These are phyloP conservation scores for Sitta carolinensis DNA, from an alignment of 2,797 vertebrate species.

Conservation along the genomic window DNA sequence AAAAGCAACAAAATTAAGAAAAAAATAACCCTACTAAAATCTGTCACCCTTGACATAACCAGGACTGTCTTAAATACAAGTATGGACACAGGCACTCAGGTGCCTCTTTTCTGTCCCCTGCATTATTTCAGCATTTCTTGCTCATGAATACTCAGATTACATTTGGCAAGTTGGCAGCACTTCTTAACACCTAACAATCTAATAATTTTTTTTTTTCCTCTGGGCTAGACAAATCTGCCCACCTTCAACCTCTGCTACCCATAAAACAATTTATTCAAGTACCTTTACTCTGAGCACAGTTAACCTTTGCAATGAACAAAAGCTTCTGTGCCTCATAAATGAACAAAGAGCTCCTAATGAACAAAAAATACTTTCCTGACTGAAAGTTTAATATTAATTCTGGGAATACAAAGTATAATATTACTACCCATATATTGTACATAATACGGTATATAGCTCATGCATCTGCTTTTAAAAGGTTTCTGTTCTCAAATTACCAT, in stretches of 20 bases:
- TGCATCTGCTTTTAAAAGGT: not conserved
- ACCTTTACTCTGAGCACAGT: slow-evolving; percentile 60
- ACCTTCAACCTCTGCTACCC: slow-evolving; percentile 58
- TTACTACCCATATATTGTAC: not conserved
- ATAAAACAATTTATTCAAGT: slow-evolving; percentile 64
- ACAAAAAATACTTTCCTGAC: slow-evolving; percentile 43
- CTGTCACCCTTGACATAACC: not conserved
- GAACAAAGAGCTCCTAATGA: slow-evolving; percentile 52
- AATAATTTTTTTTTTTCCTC: slow-evolving; percentile 22
- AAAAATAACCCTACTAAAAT: not conserved
- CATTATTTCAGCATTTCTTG: not conserved
- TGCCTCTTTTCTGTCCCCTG: not conserved
- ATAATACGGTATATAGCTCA: not conserved
- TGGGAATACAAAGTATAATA: slow-evolving; percentile 33
- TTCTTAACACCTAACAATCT: slow-evolving; percentile 34
- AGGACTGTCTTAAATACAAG: not conserved
- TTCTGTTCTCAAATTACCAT: not conserved
- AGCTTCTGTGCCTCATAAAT: slow-evolving; percentile 45
- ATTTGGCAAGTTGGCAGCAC: slow-evolving; percentile 39
- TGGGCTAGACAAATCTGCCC: slow-evolving; percentile 47
- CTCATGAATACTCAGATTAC: slow-evolving; percentile 11
- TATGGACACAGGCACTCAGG: not conserved
- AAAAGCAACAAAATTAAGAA: not conserved
- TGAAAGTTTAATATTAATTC: slow-evolving; percentile 49
- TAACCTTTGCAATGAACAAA: slow-evolving; percentile 61